Conservation (phyloP, 2,797 vertebrate genomes). For the Microtus agrestis region DNA sequence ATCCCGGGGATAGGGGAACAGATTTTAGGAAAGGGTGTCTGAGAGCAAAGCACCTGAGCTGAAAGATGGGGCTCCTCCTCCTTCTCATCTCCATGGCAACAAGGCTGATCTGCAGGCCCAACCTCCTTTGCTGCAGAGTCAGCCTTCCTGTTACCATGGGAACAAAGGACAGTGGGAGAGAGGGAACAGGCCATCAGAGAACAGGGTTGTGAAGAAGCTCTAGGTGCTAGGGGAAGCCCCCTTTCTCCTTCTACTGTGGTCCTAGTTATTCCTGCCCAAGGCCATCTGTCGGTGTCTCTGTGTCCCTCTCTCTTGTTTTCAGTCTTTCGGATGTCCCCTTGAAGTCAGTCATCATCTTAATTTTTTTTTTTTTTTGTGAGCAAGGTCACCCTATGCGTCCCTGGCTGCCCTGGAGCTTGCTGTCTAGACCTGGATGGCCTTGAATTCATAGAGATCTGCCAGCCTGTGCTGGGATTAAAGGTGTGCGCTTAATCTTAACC, state of each 20-base stretch:
- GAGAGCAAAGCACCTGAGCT: constrained; percentile 80
- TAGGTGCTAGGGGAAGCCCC: constrained; percentile 30
- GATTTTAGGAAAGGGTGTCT: background rate
- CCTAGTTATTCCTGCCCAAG: background rate
- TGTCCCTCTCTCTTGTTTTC: background rate
- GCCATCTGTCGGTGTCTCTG: background rate
- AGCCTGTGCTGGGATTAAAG: background rate
- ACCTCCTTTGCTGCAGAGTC: constrained; percentile 71
- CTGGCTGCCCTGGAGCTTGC: background rate
- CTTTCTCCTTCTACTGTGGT: background rate
- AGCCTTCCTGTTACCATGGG: constrained; percentile 74
- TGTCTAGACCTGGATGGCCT: background rate
- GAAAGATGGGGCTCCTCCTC: constrained; percentile 81
- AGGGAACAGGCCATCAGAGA: constrained; percentile 60
- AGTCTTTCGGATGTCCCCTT: background rate
- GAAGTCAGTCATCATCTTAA: background rate
- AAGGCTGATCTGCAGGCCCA: constrained; percentile 74
- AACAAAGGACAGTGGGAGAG: constrained; percentile 72
- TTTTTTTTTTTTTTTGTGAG: background rate
- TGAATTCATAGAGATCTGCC: background rate
- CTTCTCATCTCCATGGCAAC: constrained; percentile 76
- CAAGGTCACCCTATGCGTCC: too few species aligned
- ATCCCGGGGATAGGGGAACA: background rate
- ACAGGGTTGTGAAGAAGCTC: constrained; percentile 41
- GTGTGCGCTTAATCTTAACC: too few species aligned